phyloP scores from a whole-genome alignment of 2,888 invertebrate species.

The Meloe dianella region DNA sequence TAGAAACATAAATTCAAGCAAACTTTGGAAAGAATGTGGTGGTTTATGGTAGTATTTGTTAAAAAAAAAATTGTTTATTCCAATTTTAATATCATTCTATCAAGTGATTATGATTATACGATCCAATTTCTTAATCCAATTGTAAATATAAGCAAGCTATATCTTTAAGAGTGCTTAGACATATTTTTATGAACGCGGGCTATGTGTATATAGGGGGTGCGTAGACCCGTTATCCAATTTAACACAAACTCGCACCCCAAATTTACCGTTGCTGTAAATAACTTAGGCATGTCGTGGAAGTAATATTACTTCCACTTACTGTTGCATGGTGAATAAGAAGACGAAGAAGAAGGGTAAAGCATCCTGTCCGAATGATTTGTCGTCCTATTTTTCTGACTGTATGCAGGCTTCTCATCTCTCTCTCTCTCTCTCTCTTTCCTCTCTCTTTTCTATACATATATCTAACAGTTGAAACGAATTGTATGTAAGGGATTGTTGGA shows the following conservation, averaged over 20 bases:
- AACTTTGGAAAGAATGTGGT: not conserved
- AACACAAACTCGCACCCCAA: constrained; percentile 57
- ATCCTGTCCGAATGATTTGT: constrained; percentile 57
- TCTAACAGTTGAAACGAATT: constrained; percentile 49
- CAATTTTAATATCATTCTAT: not conserved
- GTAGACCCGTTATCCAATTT: constrained; percentile 55
- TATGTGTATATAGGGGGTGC: constrained; percentile 30
- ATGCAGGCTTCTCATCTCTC: constrained; percentile 47
- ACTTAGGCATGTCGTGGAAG: constrained; percentile 59
- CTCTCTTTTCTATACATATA: not conserved
- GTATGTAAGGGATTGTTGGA: constrained; percentile 36
- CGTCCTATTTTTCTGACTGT: constrained; percentile 57
- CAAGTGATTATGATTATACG: not conserved
- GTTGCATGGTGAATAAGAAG: constrained; percentile 55
- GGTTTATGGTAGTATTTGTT: too few relatives aligned
- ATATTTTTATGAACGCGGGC: constrained; percentile 48
- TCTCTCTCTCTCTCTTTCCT: too few relatives aligned
- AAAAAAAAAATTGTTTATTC: not conserved
- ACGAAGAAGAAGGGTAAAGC: constrained; percentile 46
- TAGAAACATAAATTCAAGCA: not conserved
- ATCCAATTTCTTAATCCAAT: constrained; percentile 5
- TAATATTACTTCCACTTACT: constrained; percentile 59
- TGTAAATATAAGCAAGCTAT: constrained; percentile 11
- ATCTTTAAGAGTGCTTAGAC: constrained; percentile 19
- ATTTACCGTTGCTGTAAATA: constrained; percentile 59